Conservation (phyloP, 2,113 vertebrate genomes). For the Hiodon tergisus region DNA sequence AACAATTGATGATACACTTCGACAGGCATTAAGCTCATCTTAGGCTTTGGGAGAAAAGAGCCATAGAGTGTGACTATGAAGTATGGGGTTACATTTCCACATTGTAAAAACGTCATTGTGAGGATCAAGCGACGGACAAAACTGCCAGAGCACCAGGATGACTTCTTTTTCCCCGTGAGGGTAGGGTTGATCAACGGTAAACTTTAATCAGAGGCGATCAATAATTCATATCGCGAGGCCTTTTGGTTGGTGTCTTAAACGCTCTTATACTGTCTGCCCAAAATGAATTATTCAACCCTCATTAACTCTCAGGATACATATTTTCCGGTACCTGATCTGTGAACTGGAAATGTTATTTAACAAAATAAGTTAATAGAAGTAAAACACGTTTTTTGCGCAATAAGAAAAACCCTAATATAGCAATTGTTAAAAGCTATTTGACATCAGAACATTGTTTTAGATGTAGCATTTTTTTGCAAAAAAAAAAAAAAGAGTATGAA, state of each 20-base stretch:
- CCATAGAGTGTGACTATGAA: not conserved
- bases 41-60: not conserved
- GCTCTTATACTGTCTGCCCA: not conserved
- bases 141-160: not conserved
- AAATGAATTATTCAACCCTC: slow-evolving; percentile 19
- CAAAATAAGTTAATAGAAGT: not conserved
- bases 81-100: not conserved
- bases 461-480: too few species aligned
- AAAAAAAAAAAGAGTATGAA: too few species aligned
- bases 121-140: not conserved
- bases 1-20: not conserved
- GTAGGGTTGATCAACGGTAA: slow-evolving; percentile 13
- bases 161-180: not conserved
- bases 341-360: not conserved
- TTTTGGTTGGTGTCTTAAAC: not conserved
- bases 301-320: slow-evolving; percentile 1
- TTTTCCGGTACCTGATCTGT: slow-evolving; percentile 6
- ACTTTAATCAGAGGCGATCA: slow-evolving; percentile 20
- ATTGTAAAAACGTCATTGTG: not conserved
- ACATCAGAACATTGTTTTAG: too few species aligned
- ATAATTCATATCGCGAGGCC: slow-evolving; percentile 8
- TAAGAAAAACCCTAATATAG: too few species aligned
- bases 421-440: too few species aligned
- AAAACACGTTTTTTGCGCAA: too few species aligned
- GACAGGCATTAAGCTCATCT: not conserved